Conservation (phyloP, 2,888 invertebrate genomes). For the Caenorhabditis angaria region DNA sequence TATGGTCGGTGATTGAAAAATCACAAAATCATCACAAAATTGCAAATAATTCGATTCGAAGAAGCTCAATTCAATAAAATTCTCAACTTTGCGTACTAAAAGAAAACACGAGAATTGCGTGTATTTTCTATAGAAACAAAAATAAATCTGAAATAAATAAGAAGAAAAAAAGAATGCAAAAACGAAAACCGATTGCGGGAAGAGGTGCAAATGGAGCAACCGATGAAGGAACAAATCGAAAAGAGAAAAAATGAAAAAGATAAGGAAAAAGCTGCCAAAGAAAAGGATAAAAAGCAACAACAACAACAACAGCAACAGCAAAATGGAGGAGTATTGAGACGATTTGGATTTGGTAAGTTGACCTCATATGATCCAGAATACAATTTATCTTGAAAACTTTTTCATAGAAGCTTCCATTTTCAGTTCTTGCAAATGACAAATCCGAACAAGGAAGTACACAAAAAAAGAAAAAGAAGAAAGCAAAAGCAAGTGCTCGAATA, state of each 20-base stretch:
- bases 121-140: too few relatives aligned
- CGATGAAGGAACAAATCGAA: conserved; percentile 30
- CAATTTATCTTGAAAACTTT: neutral
- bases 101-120: too few relatives aligned
- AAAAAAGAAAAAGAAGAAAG: conserved; percentile 21
- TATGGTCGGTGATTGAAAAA: neutral
- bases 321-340: conserved; percentile 18
- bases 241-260: conserved; percentile 12
- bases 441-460: conserved; percentile 21
- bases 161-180: conserved; percentile 29
- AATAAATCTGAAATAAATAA: too few relatives aligned
- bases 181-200: conserved; percentile 1
- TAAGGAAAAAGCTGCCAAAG: conserved; percentile 11
- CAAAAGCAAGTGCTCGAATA: conserved; percentile 7
- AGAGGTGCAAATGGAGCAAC: neutral
- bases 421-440: conserved; percentile 30
- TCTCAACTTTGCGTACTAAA: too few relatives aligned
- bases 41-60: conserved; percentile 1
- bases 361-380: neutral
- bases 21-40: neutral
- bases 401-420: conserved; percentile 5
- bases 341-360: conserved; percentile 30
- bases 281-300: conserved; percentile 20
- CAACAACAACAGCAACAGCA: too few relatives aligned
- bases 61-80: too few relatives aligned